phyloP scores from a whole-genome alignment of 2,797 vertebrate species.

The Spinus olivaceus region DNA sequence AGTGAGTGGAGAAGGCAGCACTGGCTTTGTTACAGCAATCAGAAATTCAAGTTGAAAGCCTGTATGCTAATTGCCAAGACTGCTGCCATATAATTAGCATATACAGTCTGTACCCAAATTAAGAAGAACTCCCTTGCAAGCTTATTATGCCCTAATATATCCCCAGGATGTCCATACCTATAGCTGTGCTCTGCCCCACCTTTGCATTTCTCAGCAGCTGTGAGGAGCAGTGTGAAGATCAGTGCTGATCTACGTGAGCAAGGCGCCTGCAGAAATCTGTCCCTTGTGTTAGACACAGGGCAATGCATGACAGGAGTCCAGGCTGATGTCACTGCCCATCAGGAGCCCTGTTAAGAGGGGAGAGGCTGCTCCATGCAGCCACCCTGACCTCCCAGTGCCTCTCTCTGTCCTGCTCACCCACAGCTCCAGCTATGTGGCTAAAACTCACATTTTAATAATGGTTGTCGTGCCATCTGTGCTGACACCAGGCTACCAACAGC shows the following conservation, averaged over 20 bases:
- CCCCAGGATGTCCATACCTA: background rate
- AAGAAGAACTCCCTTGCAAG: conserved; percentile 24
- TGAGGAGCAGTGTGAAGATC: background rate
- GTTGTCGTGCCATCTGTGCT: background rate
- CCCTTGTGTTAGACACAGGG: background rate
- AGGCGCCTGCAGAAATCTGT: background rate
- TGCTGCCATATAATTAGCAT: conserved; percentile 29
- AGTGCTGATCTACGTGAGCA: background rate
- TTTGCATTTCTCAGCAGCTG: background rate
- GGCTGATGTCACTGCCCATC: background rate
- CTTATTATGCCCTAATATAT: background rate
- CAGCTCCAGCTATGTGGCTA: background rate
- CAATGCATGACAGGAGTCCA: background rate
- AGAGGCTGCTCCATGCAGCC: background rate
- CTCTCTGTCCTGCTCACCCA: background rate
- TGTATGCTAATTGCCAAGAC: conserved; percentile 8
- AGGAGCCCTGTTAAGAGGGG: background rate
- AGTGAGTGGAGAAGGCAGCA: background rate
- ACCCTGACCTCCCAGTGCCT: background rate
- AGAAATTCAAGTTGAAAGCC: conserved; percentile 8
- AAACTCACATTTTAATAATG: background rate
- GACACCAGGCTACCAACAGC: background rate
- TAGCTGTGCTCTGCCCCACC: background rate
- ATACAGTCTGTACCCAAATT: conserved; percentile 28
- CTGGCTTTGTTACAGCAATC: conserved; percentile 7